Evolutionary conservation across 2,113 vertebrate genomes (phyloP).

Genomic region (Deroptyus accipitrinus): DNA sequence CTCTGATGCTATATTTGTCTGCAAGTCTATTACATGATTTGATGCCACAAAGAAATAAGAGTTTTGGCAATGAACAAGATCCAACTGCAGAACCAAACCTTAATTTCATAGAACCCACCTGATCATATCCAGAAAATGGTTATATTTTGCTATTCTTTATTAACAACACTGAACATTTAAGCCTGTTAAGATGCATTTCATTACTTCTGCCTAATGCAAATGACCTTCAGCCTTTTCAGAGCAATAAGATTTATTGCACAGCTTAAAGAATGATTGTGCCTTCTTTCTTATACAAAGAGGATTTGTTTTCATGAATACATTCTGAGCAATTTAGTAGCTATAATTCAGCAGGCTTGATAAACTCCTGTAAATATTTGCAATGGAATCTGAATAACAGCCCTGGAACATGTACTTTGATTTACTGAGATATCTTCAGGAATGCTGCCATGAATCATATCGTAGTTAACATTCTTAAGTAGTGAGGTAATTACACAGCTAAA

Average conservation of each 20-base stretch:
- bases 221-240: constrained; percentile 65
- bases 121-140: constrained; percentile 27
- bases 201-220: constrained; percentile 62
- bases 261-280: constrained; percentile 64
- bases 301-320: constrained; percentile 53
- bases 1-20: neutral
- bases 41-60: neutral
- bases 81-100: neutral
- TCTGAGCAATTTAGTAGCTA: constrained; percentile 26
- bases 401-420: constrained; percentile 15
- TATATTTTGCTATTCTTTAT: constrained; percentile 31
- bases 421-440: neutral
- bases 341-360: constrained; percentile 59
- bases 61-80: constrained; percentile 9
- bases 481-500: neutral
- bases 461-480: neutral
- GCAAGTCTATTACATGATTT: constrained; percentile 2
- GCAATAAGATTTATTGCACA: constrained; percentile 59
- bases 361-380: constrained; percentile 65
- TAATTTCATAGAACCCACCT: constrained; percentile 14
- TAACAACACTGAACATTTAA: constrained; percentile 37
- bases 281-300: constrained; percentile 38
- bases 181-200: constrained; percentile 68
- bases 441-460: constrained; percentile 7
- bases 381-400: constrained; percentile 55